Conservation (phyloP, 2,888 invertebrate species). For the Halocaridina rubra region DNA sequence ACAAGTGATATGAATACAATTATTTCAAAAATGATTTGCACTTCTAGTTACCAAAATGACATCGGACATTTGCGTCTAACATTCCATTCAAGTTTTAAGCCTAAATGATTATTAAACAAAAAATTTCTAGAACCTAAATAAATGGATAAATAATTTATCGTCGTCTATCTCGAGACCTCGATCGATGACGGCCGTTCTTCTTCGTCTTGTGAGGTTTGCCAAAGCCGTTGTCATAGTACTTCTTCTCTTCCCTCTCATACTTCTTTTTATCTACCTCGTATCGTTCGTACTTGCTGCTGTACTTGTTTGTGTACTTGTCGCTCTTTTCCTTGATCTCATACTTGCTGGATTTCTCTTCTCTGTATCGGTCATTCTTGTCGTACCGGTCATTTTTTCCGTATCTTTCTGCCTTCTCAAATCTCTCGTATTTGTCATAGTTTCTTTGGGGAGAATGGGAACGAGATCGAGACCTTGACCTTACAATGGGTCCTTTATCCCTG, state of each 20-base stretch:
- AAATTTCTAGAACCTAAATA: too few species aligned
- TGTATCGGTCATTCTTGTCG: slow-evolving; percentile 44
- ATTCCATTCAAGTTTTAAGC: too few species aligned
- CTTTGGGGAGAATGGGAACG: slow-evolving; percentile 55
- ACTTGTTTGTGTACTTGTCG: slow-evolving; percentile 35
- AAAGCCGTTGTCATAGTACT: slow-evolving; percentile 61
- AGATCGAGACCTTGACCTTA: slow-evolving; percentile 58
- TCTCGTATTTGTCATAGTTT: slow-evolving; percentile 61
- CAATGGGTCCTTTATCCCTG: slow-evolving; percentile 61
- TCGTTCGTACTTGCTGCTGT: slow-evolving; percentile 38
- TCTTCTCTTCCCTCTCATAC: slow-evolving; percentile 46
- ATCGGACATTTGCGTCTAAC: too few species aligned
- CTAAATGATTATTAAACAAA: too few species aligned
- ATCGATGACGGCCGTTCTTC: slow-evolving; percentile 55
- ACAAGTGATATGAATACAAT: too few species aligned
- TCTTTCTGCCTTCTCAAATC: slow-evolving; percentile 45
- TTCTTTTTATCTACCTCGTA: slow-evolving; percentile 48
- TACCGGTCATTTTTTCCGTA: slow-evolving; percentile 4
- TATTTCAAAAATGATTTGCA: too few species aligned
- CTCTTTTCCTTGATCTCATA: slow-evolving; percentile 38
- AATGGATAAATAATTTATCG: slow-evolving; percentile 11
- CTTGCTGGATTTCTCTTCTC: slow-evolving; percentile 41
- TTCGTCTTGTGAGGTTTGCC: slow-evolving; percentile 60
- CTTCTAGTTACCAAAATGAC: too few species aligned
- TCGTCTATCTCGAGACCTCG: slow-evolving; percentile 57